A percentile compares a stretch with the other conserved stretches of the same genome.
Conservation (phyloP, 2,797 vertebrate genomes). For the Microcaecilia unicolor region DNA sequence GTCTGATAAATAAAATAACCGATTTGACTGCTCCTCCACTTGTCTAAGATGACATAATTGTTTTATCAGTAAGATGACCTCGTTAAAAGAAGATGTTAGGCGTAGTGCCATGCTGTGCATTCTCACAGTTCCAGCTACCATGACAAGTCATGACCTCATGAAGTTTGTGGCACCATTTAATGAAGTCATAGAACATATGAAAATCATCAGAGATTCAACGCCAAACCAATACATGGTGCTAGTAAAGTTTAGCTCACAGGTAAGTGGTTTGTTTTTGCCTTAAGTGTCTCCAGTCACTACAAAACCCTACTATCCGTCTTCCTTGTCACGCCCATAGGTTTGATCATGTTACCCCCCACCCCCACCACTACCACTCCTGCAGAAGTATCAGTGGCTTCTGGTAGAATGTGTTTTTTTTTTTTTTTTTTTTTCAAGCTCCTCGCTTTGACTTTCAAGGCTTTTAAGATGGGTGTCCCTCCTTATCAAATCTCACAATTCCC, state of each 20-base stretch:
- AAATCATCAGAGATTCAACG: slow-evolving; percentile 94
- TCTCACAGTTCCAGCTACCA: slow-evolving; percentile 87
- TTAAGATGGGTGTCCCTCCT: no score
- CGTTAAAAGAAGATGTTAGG: slow-evolving; percentile 78
- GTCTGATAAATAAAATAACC: background rate
- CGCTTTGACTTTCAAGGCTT: no score
- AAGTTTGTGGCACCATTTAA: slow-evolving; percentile 92
- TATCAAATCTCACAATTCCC: no score
- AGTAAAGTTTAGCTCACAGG: slow-evolving; percentile 87
- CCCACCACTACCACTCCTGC: no score
- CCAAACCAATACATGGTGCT: slow-evolving; percentile 98
- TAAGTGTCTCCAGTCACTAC: no score
- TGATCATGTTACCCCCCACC: no score
- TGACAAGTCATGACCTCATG: slow-evolving; percentile 98
- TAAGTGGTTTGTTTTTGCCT: slow-evolving; percentile 24
- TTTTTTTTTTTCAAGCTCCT: no score
- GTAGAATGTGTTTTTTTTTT: no score
- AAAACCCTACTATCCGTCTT: no score
- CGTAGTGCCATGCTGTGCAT: slow-evolving; percentile 96
- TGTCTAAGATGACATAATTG: slow-evolving; percentile 24
- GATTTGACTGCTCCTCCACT: slow-evolving; percentile 7
- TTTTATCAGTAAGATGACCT: slow-evolving; percentile 86
- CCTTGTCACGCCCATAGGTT: no score
- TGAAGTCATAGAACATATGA: slow-evolving; percentile 96
- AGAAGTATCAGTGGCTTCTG: no score